Base-by-base conservation (phyloP, 2,113 vertebrate species). In the Myrmophylax atrothorax region DNA sequence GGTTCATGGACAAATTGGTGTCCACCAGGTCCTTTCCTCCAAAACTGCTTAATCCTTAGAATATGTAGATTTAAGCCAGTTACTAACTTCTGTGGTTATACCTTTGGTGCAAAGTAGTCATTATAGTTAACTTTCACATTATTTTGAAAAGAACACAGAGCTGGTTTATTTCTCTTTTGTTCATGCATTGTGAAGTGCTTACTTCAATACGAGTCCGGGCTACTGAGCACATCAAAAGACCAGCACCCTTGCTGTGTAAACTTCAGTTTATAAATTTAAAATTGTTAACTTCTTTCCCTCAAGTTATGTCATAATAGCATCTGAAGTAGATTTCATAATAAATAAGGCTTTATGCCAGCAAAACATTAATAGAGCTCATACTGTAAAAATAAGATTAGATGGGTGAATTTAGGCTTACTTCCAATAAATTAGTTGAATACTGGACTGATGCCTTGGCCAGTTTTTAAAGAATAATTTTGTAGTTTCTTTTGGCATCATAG, bases 301-400 rank as follows among this genome's bases (percentile, higher is more conserved):
- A 42, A 82, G 46, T 93, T 93, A 67, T 94, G 69, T 95, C 97
- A 97, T 95, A 93, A 96, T 96, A 95, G 75, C 97, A 94, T 94
- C 87, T 97, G 92, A 96, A 94, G 69, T 94, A 80, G 90, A 87
- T 94, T 90, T 95, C 93, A 85, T 96, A 97, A 97, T 95, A 97
- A 96, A 94, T 96, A 96, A 94, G 96, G 89, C 89, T 64, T 88
- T 89, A 66, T 81, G 84, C 96, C 97, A 98, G 60, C 59, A 95
- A 95, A 97, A 94, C 91, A 95, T 79, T 96, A 92, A 95, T 97
- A 97, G 96, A 89, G 37, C 67, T 94, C 75, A 87, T 95, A 85
- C 96, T 97, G 75, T 96, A 97, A 97, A 98, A 97, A 97, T 97
- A 97, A 98, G 95, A 98, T 97, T 97, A 97, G 95, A 70, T 26